Conservation (phyloP, 2,888 invertebrate species). For the Heliconius erato region DNA sequence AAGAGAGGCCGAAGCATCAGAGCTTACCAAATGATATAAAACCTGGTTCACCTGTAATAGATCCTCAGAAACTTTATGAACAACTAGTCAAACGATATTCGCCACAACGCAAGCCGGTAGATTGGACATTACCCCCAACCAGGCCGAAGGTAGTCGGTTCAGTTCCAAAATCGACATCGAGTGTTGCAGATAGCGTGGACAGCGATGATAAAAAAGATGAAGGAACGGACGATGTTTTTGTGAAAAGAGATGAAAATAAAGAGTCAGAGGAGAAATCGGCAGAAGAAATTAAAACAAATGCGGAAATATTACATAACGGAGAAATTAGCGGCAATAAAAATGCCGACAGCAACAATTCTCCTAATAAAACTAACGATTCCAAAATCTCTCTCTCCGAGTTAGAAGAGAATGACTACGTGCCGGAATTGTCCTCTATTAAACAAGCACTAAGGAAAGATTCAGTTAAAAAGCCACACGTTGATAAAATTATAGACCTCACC, state of each 20-base stretch:
- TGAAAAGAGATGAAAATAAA: constrained; percentile 60
- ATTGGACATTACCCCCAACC: constrained; percentile 81
- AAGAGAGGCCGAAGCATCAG: constrained; percentile 61
- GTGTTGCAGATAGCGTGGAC: constrained; percentile 68
- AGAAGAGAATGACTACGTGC: constrained; percentile 76
- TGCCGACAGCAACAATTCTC: constrained; percentile 54
- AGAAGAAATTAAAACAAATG: constrained; percentile 57
- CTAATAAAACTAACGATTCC: constrained; percentile 60
- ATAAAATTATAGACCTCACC: constrained; percentile 70
- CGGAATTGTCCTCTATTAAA: constrained; percentile 71
- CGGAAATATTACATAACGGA: constrained; percentile 68
- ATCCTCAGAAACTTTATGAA: constrained; percentile 79
- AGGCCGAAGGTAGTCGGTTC: constrained; percentile 78
- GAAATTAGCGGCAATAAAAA: constrained; percentile 56
- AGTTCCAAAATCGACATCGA: constrained; percentile 76
- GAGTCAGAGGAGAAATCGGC: constrained; percentile 45
- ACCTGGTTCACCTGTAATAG: constrained; percentile 67
- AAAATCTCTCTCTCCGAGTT: constrained; percentile 71
- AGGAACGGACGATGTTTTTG: constrained; percentile 76
- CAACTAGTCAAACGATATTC: constrained; percentile 80
- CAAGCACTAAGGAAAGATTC: constrained; percentile 71
- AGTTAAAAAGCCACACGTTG: constrained; percentile 62
- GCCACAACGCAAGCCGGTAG: constrained; percentile 78
- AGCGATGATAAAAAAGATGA: constrained; percentile 66
- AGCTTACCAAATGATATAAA: constrained; percentile 67